A percentile compares a stretch with the other conserved stretches of the same genome.
phyloP scores from a whole-genome alignment of 2,888 invertebrate species.

The Himalopsyche kuldschensis region DNA sequence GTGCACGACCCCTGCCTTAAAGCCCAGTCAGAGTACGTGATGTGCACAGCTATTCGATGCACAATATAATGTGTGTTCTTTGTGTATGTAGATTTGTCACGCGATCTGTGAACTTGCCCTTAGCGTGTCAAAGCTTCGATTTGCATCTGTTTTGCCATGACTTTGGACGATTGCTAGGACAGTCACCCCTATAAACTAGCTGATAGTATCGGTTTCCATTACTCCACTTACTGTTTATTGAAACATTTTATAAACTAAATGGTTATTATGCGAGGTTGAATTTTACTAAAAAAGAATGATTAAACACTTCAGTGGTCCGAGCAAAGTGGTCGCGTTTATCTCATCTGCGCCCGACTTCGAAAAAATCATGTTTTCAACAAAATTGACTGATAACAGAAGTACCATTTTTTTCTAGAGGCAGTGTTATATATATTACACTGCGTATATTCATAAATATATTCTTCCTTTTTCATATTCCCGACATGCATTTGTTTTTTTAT shows the following conservation, averaged over 20 bases:
- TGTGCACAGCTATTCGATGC: neutral
- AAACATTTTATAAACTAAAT: neutral
- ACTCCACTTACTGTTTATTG: neutral
- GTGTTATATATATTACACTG: too few species aligned
- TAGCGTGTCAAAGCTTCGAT: neutral
- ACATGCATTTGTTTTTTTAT: too few species aligned
- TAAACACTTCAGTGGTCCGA: too few species aligned
- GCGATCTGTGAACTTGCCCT: neutral
- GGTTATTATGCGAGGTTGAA: neutral
- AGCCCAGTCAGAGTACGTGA: neutral
- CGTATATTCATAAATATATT: too few species aligned
- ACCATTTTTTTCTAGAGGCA: too few species aligned
- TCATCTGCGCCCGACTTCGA: too few species aligned
- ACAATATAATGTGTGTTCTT: neutral
- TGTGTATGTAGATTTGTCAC: neutral
- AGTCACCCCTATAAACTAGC: neutral
- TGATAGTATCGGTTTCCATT: neutral
- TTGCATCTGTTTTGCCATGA: constrained; percentile 10
- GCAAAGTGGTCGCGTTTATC: too few species aligned
- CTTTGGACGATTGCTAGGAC: constrained; percentile 8
- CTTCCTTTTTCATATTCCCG: too few species aligned
- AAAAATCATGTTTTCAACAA: too few species aligned
- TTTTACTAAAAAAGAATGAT: too few species aligned
- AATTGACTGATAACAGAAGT: too few species aligned
- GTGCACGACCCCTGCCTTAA: neutral